These are phyloP conservation scores for Cavia porcellus DNA, from an alignment of 2,113 vertebrate species.

Conservation along the genomic window DNA sequence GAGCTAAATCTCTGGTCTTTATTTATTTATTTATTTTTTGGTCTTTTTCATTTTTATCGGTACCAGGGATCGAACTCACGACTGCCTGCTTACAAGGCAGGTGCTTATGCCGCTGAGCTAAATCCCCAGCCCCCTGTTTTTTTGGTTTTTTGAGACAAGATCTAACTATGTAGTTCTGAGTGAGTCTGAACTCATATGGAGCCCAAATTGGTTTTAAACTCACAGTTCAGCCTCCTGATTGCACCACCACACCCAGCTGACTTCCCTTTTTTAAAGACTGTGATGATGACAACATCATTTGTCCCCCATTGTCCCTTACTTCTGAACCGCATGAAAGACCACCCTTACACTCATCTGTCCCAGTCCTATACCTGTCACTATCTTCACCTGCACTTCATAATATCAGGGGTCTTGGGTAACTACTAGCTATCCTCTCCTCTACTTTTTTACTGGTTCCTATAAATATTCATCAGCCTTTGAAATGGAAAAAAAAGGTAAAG, in stretches of 20 bases:
- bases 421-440: not conserved
- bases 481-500: not conserved
- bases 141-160: not conserved
- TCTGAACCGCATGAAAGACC: slow-evolving; percentile 1
- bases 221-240: too few relatives aligned
- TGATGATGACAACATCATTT: not conserved
- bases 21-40: too few relatives aligned
- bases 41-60: too few relatives aligned
- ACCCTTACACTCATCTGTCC: not conserved
- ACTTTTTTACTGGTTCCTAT: slow-evolving; percentile 25
- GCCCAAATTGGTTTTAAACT: not conserved
- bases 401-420: not conserved
- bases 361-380: not conserved
- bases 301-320: not conserved
- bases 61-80: too few relatives aligned
- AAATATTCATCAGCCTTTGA: slow-evolving; percentile 1
- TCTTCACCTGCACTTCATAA: not conserved
- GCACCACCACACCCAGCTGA: too few relatives aligned
- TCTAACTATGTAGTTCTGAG: not conserved
- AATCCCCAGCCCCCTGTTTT: too few relatives aligned
- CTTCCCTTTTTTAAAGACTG: not conserved
- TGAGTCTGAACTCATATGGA: not conserved
- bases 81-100: too few relatives aligned
- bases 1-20: too few relatives aligned
- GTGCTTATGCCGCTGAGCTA: too few relatives aligned